These are phyloP conservation scores for Puma concolor DNA, from an alignment of 2,113 vertebrate genomes.

Conservation along the genomic window DNA sequence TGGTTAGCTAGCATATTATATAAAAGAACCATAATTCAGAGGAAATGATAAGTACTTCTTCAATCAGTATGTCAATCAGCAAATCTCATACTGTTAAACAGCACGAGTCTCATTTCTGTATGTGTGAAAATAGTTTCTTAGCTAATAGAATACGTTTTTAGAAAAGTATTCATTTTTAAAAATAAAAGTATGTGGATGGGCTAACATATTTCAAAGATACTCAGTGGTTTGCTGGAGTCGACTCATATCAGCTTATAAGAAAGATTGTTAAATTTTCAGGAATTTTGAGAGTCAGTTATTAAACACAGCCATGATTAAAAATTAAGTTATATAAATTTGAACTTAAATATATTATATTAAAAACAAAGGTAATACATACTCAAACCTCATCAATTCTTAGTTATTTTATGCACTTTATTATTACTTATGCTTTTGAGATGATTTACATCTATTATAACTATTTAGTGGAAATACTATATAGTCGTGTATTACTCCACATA, in stretches of 20 bases:
- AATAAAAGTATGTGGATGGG: background rate
- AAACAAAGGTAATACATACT: background rate
- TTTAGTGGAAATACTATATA: background rate
- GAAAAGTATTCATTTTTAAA: background rate
- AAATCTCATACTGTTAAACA: background rate
- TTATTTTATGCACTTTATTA: background rate
- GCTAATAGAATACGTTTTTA: background rate
- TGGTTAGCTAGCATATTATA: background rate
- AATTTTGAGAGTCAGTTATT: background rate
- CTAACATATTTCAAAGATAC: background rate
- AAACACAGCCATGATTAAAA: background rate
- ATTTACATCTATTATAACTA: background rate
- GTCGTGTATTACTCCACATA: background rate
- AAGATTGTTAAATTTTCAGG: background rate
- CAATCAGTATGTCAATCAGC: background rate
- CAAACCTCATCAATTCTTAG: background rate
- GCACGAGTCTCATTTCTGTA: background rate
- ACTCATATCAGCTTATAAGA: background rate
- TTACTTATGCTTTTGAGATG: background rate
- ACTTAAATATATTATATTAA: background rate
- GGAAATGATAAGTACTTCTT: background rate
- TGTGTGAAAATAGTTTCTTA: background rate
- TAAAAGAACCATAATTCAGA: background rate
- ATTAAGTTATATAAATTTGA: background rate
- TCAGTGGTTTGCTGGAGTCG: background rate